These are phyloP conservation scores for Donacobius atricapilla DNA, from an alignment of 2,113 vertebrate genomes.

Conservation along the genomic window DNA sequence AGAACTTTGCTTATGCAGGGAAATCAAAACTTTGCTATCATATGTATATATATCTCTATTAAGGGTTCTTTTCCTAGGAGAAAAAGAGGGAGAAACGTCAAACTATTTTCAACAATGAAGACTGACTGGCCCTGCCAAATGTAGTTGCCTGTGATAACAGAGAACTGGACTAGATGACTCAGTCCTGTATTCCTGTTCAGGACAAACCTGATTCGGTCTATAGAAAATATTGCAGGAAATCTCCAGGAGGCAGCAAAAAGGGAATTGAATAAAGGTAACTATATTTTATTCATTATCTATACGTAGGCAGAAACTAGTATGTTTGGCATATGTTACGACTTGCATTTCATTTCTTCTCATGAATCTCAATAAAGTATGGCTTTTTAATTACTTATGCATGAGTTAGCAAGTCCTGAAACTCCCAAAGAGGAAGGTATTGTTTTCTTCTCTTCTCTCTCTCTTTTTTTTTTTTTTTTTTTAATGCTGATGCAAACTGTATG, in stretches of 20 bases:
- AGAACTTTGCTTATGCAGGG: neutral
- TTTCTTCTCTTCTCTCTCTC: neutral
- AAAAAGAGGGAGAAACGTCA: neutral
- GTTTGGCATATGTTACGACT: neutral
- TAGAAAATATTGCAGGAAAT: neutral
- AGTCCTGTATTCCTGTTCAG: neutral
- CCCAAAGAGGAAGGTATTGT: neutral
- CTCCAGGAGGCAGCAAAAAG: neutral
- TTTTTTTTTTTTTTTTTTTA: neutral
- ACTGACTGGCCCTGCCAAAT: neutral
- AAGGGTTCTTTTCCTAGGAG: neutral
- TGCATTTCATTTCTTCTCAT: neutral
- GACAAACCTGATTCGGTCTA: neutral
- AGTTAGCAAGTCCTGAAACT: neutral
- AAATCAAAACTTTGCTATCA: neutral
- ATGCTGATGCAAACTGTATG: neutral
- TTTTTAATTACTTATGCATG: neutral
- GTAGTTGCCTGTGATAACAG: neutral
- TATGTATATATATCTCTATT: neutral
- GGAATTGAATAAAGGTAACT: neutral
- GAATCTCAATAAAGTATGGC: neutral
- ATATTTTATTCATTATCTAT: neutral
- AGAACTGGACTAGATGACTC: neutral
- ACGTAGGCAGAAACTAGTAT: neutral
- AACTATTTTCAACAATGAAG: neutral